Conservation (phyloP, 2,888 invertebrate genomes). For the Gonocerus acuteangulatus region DNA sequence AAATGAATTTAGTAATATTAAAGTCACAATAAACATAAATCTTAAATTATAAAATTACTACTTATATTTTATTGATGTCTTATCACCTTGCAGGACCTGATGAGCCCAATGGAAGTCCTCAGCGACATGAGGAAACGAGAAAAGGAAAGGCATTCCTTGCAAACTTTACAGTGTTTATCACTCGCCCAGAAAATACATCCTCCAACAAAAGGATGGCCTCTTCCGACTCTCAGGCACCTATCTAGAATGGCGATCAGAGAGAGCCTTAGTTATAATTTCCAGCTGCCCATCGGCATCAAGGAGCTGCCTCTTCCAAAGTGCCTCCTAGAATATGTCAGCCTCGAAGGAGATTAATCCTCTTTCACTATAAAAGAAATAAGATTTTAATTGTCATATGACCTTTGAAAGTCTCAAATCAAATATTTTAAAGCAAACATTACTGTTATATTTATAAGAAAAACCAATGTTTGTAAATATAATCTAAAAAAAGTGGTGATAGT, state of each 20-base stretch:
- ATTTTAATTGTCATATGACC: too few species aligned
- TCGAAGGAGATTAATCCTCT: constrained; percentile 27
- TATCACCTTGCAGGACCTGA: constrained; percentile 1
- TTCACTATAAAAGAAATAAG: too few species aligned
- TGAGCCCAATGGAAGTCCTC: background rate
- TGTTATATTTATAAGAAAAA: too few species aligned
- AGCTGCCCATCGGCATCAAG: constrained; percentile 64
- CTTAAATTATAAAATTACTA: too few species aligned
- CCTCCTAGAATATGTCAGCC: constrained; percentile 23
- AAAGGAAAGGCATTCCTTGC: background rate
- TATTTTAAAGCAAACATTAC: too few species aligned
- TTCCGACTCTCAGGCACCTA: constrained; percentile 67
- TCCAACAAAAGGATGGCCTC: constrained; percentile 47
- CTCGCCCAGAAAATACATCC: constrained; percentile 7
- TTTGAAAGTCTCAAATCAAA: too few species aligned
- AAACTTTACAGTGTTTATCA: background rate
- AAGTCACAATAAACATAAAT: too few species aligned
- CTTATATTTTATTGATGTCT: too few species aligned
- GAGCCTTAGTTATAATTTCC: constrained; percentile 58
- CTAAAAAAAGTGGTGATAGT: too few species aligned
- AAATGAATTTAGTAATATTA: too few species aligned
- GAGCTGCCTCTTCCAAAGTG: constrained; percentile 21
- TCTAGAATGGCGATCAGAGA: constrained; percentile 64
- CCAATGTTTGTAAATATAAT: too few species aligned
- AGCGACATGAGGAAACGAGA: background rate